phyloP scores from a whole-genome alignment of 2,797 vertebrate species.

The Lophius americanus region DNA sequence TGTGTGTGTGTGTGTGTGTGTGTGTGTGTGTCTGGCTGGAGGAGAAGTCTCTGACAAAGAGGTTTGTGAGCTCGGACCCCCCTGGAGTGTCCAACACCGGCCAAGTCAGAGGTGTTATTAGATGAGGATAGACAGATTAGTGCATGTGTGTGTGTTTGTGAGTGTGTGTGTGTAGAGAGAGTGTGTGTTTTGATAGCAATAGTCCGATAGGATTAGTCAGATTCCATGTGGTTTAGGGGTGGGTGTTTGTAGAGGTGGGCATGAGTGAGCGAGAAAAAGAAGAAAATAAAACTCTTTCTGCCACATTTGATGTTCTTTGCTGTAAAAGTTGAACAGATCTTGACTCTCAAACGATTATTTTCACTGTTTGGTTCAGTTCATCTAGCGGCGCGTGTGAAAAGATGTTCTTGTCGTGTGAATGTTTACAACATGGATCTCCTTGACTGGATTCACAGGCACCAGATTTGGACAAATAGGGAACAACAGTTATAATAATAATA shows the following conservation, averaged over 20 bases:
- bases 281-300: too few relatives aligned
- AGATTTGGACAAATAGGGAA: too few relatives aligned
- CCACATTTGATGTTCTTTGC: too few relatives aligned
- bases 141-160: constrained; percentile 29
- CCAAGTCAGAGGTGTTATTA: constrained; percentile 57
- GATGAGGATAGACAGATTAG: constrained; percentile 61
- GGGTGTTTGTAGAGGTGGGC: constrained; percentile 12
- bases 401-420: too few relatives aligned
- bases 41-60: constrained; percentile 43
- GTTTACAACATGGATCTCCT: too few relatives aligned
- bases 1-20: constrained; percentile 35
- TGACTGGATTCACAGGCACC: too few relatives aligned
- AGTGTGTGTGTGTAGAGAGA: constrained; percentile 27
- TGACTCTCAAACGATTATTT: too few relatives aligned
- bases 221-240: constrained; percentile 38
- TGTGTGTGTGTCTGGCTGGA: constrained; percentile 31
- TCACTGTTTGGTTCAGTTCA: too few relatives aligned
- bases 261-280: neutral
- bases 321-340: too few relatives aligned
- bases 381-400: too few relatives aligned
- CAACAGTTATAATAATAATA: too few relatives aligned
- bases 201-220: constrained; percentile 69
- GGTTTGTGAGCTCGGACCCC: constrained; percentile 52
- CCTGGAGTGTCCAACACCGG: constrained; percentile 42
- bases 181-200: constrained; percentile 57